These are phyloP conservation scores for Sipha maydis DNA, from an alignment of 2,888 invertebrate species.

Conservation along the genomic window DNA sequence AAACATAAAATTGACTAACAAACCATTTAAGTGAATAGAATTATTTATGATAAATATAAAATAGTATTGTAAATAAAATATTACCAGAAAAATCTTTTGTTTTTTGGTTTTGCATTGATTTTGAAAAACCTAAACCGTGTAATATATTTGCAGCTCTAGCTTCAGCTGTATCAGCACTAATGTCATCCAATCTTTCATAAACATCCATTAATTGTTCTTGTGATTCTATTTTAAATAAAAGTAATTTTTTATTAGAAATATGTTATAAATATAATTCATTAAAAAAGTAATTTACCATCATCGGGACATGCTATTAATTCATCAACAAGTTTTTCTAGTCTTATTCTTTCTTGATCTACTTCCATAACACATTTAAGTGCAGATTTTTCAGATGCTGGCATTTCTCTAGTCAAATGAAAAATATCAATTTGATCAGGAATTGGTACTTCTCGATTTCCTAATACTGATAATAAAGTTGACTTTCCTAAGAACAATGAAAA, in stretches of 20 bases:
- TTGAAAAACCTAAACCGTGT: slow-evolving; percentile 94
- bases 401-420: slow-evolving; percentile 95
- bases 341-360: slow-evolving; percentile 92
- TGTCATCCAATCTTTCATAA: slow-evolving; percentile 96
- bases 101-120: slow-evolving; percentile 78
- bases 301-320: slow-evolving; percentile 85
- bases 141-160: slow-evolving; percentile 93
- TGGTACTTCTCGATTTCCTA: slow-evolving; percentile 94
- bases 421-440: slow-evolving; percentile 98
- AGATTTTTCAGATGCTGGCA: slow-evolving; percentile 97
- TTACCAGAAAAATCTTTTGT: slow-evolving; percentile 86
- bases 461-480: slow-evolving; percentile 89
- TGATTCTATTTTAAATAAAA: slow-evolving; percentile 72
- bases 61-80: neutral
- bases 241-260: slow-evolving; percentile 27
- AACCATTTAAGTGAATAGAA: neutral
- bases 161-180: slow-evolving; percentile 95
- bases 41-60: neutral
- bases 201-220: slow-evolving; percentile 98
- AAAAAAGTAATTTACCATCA: slow-evolving; percentile 73
- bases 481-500: slow-evolving; percentile 74
- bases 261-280: neutral
- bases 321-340: slow-evolving; percentile 92
- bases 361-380: slow-evolving; percentile 98
- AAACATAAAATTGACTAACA: neutral